Evolutionary conservation across 2,113 vertebrate species (phyloP), one percentile per base, ranked within the genome.

Genomic region (Leucoraja erinaceus): DNA sequence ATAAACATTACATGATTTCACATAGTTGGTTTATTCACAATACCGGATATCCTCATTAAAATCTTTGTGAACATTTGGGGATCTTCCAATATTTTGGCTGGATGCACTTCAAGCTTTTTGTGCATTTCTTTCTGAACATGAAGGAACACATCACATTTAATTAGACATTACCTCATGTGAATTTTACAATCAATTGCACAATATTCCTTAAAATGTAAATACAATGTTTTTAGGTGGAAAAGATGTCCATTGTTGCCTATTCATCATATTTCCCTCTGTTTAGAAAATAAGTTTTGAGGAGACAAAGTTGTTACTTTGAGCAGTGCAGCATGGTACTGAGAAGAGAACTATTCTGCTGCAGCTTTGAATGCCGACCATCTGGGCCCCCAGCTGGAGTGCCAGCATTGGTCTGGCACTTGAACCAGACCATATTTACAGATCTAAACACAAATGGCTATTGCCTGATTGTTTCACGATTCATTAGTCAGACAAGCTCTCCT

Each of bases 391-490:
- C 99, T 99, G 99, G 99, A 98, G 98, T 95, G 97, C 98, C 97
- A 97, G 97, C 97, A 96, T 98, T 98, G 98, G 98, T 99, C 98
- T 99, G 99, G 98, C 98, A 99, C 98, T 99, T 99, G 98, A 98
- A 98, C 98, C 97, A 97, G 97, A 98, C 98, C 99, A 99, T 99
- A 99, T 99, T 99, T 99, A 99, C 99, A 99, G 98, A 99, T 99
- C 99, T 98, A 98, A 99, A 99, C 98, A 99, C 98, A 99, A 99
- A 99, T 98, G 98, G 98, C 98, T 98, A 98, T 97, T 98, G 99
- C 98, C 98, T 98, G 99, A 99, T 99, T 99, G 98, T 99, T 99
- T 99, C 99, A 99, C 98, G 98, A 99, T 99, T 99, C 99, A 99
- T 99, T 99, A 99, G 98, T 99, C 98, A 99, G 99, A 99, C 98